Evolutionary conservation across 2,888 invertebrate species (phyloP).

Genomic region (Scaptomyza reducta): DNA sequence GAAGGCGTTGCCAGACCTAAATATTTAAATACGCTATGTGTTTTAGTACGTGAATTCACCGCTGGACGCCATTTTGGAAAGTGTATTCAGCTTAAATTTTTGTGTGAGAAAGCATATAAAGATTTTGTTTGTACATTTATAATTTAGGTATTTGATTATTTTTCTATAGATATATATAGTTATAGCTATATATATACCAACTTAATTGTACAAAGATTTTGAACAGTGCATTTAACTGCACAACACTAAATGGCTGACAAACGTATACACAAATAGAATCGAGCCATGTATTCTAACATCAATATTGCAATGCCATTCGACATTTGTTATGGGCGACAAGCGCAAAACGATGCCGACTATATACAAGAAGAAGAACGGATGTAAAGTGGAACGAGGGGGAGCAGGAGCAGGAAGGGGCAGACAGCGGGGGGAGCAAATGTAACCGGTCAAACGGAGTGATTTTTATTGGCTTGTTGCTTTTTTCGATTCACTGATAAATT

Average conservation of each 20-base stretch:
- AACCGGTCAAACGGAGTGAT: conserved; percentile 77
- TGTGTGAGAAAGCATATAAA: too few species aligned
- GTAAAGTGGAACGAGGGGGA: not conserved
- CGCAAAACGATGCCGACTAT: conserved; percentile 49
- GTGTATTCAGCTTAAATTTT: too few species aligned
- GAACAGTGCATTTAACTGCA: conserved; percentile 7
- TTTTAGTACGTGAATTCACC: not conserved
- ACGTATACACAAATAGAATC: conserved; percentile 31
- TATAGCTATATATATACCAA: too few species aligned
- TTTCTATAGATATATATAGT: too few species aligned
- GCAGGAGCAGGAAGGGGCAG: not conserved
- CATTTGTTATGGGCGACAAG: conserved; percentile 54
- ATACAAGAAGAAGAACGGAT: conserved; percentile 24
- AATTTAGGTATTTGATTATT: too few species aligned
- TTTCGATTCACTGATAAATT: conserved; percentile 78
- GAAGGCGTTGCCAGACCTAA: not conserved
- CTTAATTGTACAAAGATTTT: not conserved
- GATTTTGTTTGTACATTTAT: too few species aligned
- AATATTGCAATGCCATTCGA: conserved; percentile 72
- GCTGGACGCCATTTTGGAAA: not conserved
- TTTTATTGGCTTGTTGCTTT: conserved; percentile 78
- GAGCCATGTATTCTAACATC: conserved; percentile 66
- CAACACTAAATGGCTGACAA: conserved; percentile 25
- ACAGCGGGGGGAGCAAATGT: conserved; percentile 51
- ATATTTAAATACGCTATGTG: not conserved